phyloP scores from a whole-genome alignment of 2,113 vertebrate species.

The Gopherus flavomarginatus region DNA sequence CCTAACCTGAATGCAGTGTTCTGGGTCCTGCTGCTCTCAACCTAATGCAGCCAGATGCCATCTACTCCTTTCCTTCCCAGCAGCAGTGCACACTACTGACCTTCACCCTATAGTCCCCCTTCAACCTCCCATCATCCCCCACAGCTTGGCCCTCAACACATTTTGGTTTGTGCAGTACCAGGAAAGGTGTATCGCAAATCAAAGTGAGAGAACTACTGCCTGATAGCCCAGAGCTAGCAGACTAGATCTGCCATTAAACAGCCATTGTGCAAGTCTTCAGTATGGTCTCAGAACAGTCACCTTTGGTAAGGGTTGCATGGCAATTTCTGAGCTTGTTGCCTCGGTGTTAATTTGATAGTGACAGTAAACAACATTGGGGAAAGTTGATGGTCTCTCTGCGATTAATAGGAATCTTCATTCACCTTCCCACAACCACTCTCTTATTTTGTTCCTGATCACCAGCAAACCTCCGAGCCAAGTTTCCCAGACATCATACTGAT shows the following conservation, averaged over 20 bases:
- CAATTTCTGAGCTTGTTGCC: neutral
- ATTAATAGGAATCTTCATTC: neutral
- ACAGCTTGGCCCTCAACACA: neutral
- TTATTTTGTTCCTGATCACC: neutral
- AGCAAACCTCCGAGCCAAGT: slow-evolving; percentile 93
- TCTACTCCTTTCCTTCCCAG: neutral
- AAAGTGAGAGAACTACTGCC: neutral
- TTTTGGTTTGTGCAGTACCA: neutral
- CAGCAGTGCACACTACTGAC: neutral
- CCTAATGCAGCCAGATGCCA: neutral
- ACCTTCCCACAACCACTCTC: neutral
- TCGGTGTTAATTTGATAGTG: neutral
- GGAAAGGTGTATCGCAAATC: neutral
- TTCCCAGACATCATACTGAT: slow-evolving; percentile 93
- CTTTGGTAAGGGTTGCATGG: neutral
- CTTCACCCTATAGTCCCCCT: neutral
- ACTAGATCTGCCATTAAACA: neutral
- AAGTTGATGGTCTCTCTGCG: neutral
- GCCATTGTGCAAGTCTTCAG: neutral
- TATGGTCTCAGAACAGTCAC: neutral
- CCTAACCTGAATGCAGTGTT: neutral
- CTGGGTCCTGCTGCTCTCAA: neutral
- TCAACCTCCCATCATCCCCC: neutral
- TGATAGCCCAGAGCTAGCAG: neutral
- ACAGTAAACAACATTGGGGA: neutral